Evolutionary conservation across 2,888 invertebrate species (phyloP), one percentile per base, ranked within the genome.

Genomic region (Drosophila mimica): DNA sequence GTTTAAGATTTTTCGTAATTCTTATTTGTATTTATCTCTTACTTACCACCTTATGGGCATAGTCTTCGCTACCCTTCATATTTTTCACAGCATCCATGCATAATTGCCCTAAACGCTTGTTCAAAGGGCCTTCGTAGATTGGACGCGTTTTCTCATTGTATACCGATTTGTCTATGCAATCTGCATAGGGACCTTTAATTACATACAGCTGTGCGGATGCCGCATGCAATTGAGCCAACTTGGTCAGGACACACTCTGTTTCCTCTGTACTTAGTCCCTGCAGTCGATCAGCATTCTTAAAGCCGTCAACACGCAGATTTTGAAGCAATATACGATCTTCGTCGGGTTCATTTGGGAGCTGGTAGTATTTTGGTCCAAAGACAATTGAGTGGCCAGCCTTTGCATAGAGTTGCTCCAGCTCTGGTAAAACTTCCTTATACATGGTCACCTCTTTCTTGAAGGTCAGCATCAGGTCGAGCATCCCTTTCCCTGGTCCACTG

Each of bases 191-290:
- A 4, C 90, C 90, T 33, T 87, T 87, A 15, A 68, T 69, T 0
- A 80, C 83, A 15, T 83, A 79, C 0, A 81, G 66, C 20, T 87
- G 82, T 0, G 89, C 92, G 0, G 93, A 92, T 0, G 89, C 91
- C 2, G 92, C 93, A 84, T 93, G 92, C 43, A 92, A 74, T 38
- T 92, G 79, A 4, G 93, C 91, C 31, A 93, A 61, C 38, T 91
- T 89, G 57, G 72, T 71, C 1, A 93, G 70, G 1, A 85, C 90
- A 4, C 82, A 58, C 60, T 91, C 75, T 0, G 89, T 87, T 56
- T 92, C 92, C 4, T 61, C 68, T 30, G 78, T 67, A 56, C 84
- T 88, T 4, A 93, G 62, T 9, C 93, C 91, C 13, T 89, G 70
- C 0, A 82, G 76, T 0, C 92, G 88, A 70, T 91, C 82, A 7